phyloP scores from a whole-genome alignment of 64 coral and sea anemone genomes.

The Pocillopora verrucosa region DNA sequence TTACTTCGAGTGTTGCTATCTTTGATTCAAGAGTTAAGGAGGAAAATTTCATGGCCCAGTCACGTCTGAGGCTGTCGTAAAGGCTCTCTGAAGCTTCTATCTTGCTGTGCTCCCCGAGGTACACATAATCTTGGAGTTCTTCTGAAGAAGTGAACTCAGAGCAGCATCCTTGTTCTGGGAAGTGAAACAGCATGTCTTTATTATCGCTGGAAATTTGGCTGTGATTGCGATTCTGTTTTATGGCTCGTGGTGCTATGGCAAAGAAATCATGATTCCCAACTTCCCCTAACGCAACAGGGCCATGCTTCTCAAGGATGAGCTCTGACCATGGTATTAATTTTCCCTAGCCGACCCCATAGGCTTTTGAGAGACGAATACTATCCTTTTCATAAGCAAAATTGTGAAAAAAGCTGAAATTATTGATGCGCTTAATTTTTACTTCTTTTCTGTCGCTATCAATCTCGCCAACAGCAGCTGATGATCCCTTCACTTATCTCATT shows the following conservation, averaged over 20 bases:
- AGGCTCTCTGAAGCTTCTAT: conserved; percentile 12
- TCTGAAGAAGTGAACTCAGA: conserved; percentile 6
- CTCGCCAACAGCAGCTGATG: conserved; percentile 8
- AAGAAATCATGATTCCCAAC: conserved; percentile 19
- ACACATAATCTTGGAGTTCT: conserved; percentile 13
- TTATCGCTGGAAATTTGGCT: neutral
- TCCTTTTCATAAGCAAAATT: conserved; percentile 42
- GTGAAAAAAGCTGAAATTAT: conserved; percentile 48
- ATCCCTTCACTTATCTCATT: too few species aligned
- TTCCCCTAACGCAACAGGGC: neutral
- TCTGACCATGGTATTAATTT: conserved; percentile 29
- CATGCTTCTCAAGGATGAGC: neutral
- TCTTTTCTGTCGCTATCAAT: neutral
- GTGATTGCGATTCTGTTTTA: neutral
- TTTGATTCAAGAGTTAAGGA: neutral
- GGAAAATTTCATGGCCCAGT: neutral
- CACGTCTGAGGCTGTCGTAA: neutral
- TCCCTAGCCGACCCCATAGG: conserved; percentile 24
- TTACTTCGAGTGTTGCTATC: neutral
- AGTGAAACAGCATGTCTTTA: neutral
- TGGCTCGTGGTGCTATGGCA: neutral
- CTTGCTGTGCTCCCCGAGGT: conserved; percentile 11
- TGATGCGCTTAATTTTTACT: conserved; percentile 12
- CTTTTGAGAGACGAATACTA: conserved; percentile 43
- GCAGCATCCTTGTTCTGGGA: conserved; percentile 3